Evolutionary conservation across 2,113 vertebrate species (phyloP).

Genomic region (Hemibagrus wyckioides): DNA sequence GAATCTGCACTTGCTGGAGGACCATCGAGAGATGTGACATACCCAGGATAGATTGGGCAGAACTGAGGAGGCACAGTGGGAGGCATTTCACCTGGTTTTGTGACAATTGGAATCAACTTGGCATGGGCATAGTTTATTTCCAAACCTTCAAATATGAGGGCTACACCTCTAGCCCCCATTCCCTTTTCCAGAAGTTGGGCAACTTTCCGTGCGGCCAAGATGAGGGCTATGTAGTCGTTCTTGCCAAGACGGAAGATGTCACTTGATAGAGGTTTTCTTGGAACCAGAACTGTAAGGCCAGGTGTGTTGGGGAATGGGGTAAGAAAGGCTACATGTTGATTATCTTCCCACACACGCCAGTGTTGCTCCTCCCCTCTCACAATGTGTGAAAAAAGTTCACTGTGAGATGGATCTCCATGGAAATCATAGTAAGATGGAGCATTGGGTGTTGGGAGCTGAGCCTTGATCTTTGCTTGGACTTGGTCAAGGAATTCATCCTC

Average conservation of each 20-base stretch:
- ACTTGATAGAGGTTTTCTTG: constrained; percentile 71
- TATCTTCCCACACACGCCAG: constrained; percentile 79
- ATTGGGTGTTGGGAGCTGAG: constrained; percentile 67
- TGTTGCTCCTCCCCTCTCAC: constrained; percentile 74
- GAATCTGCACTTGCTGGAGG: constrained; percentile 61
- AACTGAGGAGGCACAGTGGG: constrained; percentile 55
- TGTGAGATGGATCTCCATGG: constrained; percentile 61
- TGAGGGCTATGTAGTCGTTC: constrained; percentile 67
- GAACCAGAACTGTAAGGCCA: constrained; percentile 73
- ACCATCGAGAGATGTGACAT: constrained; percentile 72
- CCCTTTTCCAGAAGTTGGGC: constrained; percentile 66
- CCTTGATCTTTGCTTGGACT: constrained; percentile 67
- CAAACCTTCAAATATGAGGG: constrained; percentile 75
- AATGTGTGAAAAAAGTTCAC: constrained; percentile 71
- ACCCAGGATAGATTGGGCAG: constrained; percentile 69
- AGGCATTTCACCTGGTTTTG: constrained; percentile 50
- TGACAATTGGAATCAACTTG: constrained; percentile 71
- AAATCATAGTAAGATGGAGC: constrained; percentile 69
- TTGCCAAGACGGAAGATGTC: constrained; percentile 69
- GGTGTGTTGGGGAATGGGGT: constrained; percentile 76
- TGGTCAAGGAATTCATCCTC: constrained; percentile 61
- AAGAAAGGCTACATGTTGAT: constrained; percentile 72
- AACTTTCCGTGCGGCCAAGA: constrained; percentile 66
- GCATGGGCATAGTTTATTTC: constrained; percentile 76
- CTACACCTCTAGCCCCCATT: constrained; percentile 66